Conservation (phyloP, 1,140 invertebrate genomes). For the Scaptodrosophila lebanonensis region DNA sequence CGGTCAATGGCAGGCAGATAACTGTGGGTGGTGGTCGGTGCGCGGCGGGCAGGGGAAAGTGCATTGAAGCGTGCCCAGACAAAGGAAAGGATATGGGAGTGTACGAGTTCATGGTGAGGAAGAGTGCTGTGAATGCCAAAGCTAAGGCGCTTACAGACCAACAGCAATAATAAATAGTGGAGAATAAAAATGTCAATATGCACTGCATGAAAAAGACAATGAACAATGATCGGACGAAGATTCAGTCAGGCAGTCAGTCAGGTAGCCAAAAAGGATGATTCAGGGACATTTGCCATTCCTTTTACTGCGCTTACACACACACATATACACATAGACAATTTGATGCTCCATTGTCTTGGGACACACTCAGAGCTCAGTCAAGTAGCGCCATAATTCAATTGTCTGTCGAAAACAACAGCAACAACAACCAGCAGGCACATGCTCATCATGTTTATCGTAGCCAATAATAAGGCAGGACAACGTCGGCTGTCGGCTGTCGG, state of each 20-base stretch:
- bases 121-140: constrained; percentile 25
- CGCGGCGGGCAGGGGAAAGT: too few species aligned
- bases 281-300: constrained; percentile 42
- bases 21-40: too few species aligned
- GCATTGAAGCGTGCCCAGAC: too few species aligned
- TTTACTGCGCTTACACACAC: constrained; percentile 45
- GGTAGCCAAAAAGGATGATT: not conserved
- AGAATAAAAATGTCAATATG: constrained; percentile 8
- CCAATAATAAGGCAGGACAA: constrained; percentile 41
- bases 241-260: constrained; percentile 1
- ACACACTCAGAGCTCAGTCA: constrained; percentile 28
- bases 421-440: too few species aligned
- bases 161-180: not conserved
- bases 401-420: constrained; percentile 58
- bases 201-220: not conserved
- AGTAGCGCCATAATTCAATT: constrained; percentile 64
- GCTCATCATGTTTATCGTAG: constrained; percentile 56
- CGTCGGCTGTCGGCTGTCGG: not conserved
- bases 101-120: too few species aligned
- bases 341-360: constrained; percentile 68
- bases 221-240: not conserved
- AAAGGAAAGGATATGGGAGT: too few species aligned
- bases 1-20: too few species aligned
- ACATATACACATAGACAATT: constrained; percentile 58
- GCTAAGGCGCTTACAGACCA: constrained; percentile 34